Evolutionary conservation across 2,888 invertebrate species (phyloP), one percentile per base, ranked within the genome.

Genomic region (Acronicta alni): DNA sequence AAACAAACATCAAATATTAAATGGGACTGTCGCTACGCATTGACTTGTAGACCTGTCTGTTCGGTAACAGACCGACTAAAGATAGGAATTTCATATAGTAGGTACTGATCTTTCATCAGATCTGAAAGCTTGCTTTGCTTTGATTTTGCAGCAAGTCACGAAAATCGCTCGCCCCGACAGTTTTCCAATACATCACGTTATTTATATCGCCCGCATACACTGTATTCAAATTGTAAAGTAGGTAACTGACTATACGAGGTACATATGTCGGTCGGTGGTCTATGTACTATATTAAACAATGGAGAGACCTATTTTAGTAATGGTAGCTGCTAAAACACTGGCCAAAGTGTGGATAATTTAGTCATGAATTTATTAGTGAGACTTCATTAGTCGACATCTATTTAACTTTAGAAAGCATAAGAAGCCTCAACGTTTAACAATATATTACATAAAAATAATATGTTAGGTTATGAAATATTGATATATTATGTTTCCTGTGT

Each of bases 31-130:
- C 46, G 54, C 52, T 43, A 54, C 57, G 17, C 49, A 72, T 68
- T 72, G 67, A 68, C 72, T 72, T 68, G 67, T 67, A 72, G 72
- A 68, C 59, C 49, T 43, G 43, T 44, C 41, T 35, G 46, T 37
- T 47, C 41, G 41, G 35, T 44, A 67, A 68, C 67, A 66, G 42
- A 51, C 47, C 51, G 55, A 14, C 42, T 49, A 44, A 48, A 55
- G 67, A 67, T 67, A 52, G 54, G 55, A 68, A 68, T 72, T 66
- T 55, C 54, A 59, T 55, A 59, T 55, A 16, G 32, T 38, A 38
- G 16, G 32, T 38, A 38, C 47, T 41, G 47, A 39, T 49, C 43
- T 66, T 67, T 66, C 72, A 52, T 48, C 51, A 45, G 20, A 30
- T 38, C 16, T 55, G 47, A 59, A 67, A 59, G 67, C 67, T 47